A percentile compares a stretch with the other conserved stretches of the same genome.
Conservation (phyloP, 2,888 invertebrate species). For the Cerastoderma edule region DNA sequence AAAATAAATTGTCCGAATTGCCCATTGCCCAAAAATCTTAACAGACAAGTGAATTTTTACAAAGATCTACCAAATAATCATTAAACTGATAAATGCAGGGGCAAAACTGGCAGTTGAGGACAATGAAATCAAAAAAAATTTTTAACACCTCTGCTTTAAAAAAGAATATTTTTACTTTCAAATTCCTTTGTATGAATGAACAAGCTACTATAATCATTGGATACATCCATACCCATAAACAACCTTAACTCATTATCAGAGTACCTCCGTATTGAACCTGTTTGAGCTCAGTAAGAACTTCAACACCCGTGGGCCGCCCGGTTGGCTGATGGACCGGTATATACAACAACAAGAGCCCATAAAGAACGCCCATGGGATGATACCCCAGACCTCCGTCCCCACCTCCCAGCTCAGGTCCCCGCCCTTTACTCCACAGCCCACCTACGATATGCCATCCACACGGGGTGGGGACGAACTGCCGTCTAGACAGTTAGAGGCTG, state of each 20-base stretch:
- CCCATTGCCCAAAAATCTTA: too few relatives aligned
- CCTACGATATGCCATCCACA: slow-evolving; percentile 49
- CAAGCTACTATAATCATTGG: too few relatives aligned
- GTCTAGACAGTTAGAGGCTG: slow-evolving; percentile 40
- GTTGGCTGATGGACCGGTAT: slow-evolving; percentile 80
- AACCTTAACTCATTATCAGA: slow-evolving; percentile 67
- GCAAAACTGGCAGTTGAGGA: too few relatives aligned
- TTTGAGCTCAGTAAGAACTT: slow-evolving; percentile 82
- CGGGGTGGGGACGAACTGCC: slow-evolving; percentile 31
- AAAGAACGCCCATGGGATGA: slow-evolving; percentile 62
- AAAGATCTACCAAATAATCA: too few relatives aligned
- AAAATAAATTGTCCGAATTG: too few relatives aligned
- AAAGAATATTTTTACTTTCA: too few relatives aligned
- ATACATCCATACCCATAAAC: background rate
- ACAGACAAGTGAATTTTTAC: too few relatives aligned
- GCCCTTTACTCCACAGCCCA: slow-evolving; percentile 58
- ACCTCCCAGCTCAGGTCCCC: slow-evolving; percentile 60
- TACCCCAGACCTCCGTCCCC: slow-evolving; percentile 67
- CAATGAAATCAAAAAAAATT: too few relatives aligned
- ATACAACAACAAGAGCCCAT: slow-evolving; percentile 75
- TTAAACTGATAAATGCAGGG: too few relatives aligned
- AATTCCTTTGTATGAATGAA: background rate
- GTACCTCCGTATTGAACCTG: slow-evolving; percentile 81
- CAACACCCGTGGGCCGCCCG: slow-evolving; percentile 71
- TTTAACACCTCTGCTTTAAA: too few relatives aligned